Percentiles rank a stretch among this genome's conserved stretches.
phyloP scores from a whole-genome alignment of 2,113 vertebrate species.

The Muntiacus muntjak region DNA sequence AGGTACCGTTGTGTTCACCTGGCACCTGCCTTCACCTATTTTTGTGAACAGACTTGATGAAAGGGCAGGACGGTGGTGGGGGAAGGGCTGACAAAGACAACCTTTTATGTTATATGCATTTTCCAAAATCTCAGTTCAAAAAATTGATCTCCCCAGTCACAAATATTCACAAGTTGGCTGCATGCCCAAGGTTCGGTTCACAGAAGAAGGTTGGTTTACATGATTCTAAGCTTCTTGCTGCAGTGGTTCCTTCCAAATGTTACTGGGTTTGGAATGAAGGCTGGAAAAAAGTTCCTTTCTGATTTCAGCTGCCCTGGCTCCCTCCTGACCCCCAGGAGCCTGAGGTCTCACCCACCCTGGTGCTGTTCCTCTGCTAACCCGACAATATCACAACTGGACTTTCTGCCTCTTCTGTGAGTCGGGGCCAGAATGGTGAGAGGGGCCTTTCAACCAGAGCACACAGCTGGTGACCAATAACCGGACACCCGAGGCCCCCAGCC shows the following conservation, averaged over 20 bases:
- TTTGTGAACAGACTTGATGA: neutral
- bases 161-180: neutral
- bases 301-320: neutral
- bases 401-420: neutral
- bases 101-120: neutral
- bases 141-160: neutral
- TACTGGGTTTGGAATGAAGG: neutral
- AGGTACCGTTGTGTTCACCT: neutral
- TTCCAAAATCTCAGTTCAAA: neutral
- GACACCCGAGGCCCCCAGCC: neutral
- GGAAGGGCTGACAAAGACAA: neutral
- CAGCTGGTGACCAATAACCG: neutral
- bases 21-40: neutral
- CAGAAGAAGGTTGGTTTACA: neutral
- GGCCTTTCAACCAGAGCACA: neutral
- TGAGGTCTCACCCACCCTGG: neutral
- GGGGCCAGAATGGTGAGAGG: neutral
- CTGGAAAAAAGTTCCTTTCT: neutral
- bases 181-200: neutral
- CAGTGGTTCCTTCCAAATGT: neutral
- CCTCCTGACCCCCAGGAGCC: neutral
- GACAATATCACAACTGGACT: neutral
- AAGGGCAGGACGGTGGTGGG: fast-evolving
- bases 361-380: neutral
- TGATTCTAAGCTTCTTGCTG: neutral